Conservation (phyloP, 1,140 invertebrate species). For the Anoplophora glabripennis region DNA sequence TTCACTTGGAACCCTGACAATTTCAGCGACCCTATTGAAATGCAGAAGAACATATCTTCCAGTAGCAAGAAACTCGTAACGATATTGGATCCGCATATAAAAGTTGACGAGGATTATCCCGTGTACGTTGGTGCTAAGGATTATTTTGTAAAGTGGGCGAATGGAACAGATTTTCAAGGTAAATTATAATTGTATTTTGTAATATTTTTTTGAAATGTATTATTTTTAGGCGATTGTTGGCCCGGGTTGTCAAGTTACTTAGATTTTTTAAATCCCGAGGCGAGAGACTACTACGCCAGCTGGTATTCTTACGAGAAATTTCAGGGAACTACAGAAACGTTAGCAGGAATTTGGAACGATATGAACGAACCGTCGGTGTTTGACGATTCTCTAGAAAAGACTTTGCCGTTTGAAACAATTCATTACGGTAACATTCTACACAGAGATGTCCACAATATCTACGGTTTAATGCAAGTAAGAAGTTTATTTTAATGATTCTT, state of each 20-base stretch:
- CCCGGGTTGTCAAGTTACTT: conserved; percentile 67
- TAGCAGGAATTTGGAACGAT: conserved; percentile 72
- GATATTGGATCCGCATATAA: conserved; percentile 76
- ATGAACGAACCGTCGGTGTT: conserved; percentile 81
- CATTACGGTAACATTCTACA: conserved; percentile 42
- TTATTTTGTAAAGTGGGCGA: conserved; percentile 64
- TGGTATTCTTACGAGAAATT: conserved; percentile 59
- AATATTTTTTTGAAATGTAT: not conserved
- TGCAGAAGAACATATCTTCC: conserved; percentile 59
- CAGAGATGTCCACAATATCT: conserved; percentile 27
- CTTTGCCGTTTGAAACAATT: conserved; percentile 53
- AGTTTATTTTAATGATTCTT: too few species aligned
- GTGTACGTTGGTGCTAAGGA: conserved; percentile 70
- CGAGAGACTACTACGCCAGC: conserved; percentile 62
- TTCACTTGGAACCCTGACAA: conserved; percentile 70
- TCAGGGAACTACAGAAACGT: conserved; percentile 54
- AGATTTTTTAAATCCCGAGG: conserved; percentile 65
- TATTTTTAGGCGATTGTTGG: conserved; percentile 54
- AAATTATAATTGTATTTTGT: not conserved
- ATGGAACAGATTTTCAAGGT: conserved; percentile 86
- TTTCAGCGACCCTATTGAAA: conserved; percentile 64
- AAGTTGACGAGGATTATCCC: conserved; percentile 60
- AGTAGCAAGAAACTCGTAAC: conserved; percentile 69
- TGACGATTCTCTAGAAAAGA: conserved; percentile 65
- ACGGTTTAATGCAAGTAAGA: conserved; percentile 27